Base-by-base conservation (phyloP, 2,113 vertebrate species). In the Hymenochirus boettgeri region DNA sequence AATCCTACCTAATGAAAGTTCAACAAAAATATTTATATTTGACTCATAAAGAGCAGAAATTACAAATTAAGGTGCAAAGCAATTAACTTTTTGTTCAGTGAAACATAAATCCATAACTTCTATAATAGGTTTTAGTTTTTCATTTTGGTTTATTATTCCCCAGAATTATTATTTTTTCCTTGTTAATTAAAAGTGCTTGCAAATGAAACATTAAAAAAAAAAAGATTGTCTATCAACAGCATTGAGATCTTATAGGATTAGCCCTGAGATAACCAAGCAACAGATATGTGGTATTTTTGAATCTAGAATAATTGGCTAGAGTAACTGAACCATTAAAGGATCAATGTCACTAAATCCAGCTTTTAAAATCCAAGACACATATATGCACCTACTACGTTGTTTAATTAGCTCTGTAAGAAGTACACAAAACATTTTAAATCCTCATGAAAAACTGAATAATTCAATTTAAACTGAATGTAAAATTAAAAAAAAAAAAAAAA, bases 381-480 rank as follows among this genome's bases (percentile, higher is more conserved):
- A 47, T 50, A 26, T 33, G 25, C 70, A 7, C 15, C 33, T 69
- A 64, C 61, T 80, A 26, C 21, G 69, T 72, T 78, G 33, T 63
- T 25, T 46, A 78, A 72, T 69, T 72, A 70, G 50, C 50, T 66
- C 69, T 69, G 53, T 71, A 51, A 55, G 72, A 13, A 9, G 71
- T 50, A 24, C 57, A 60, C 55, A 72, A n/a, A 70, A 64, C 17
- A 6, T 46, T 57, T 18, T 53, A 24, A 71, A 62, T 53, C 23
- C 8, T 37, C 53, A 65, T 65, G 37, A 22, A 48, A 31, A 35
- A 48, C 56, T 56, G 56, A 64, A 55, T 56, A 55, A 54, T 54
- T 42, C 61, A 63, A 62, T 54, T 39, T 29, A 64, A 39, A 39
- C 25, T 27, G 35, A n/a, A n/a, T n/a, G n/a, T n/a, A n/a, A n/a